Base-by-base conservation (phyloP, 2,797 vertebrate genomes). In the Capromys pilorides region DNA sequence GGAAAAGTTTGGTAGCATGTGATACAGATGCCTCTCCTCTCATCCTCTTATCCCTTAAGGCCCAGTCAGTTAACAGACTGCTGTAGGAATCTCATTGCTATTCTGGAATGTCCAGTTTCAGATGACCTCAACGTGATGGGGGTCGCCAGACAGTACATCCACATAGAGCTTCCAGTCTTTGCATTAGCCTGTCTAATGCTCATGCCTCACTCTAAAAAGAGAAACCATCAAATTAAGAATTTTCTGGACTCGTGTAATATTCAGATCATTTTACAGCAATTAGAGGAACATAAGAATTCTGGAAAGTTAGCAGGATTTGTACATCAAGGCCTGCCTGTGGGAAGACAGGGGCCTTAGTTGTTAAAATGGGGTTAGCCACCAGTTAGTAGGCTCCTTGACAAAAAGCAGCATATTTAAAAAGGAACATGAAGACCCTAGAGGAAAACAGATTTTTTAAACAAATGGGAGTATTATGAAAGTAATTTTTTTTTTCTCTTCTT, bases 61-160 rank as follows among this genome's bases (percentile, higher is more conserved):
- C 98, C 98, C 14, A 98, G 97, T 61, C 99, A 99, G 88, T 96
- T 99, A 67, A 97, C 98, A 31, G 99, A 98, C n/a, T 99, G 99
- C 92, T 98, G 98, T 22, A 98, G 98, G 97, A 99, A 99, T 39
- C 99, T 99, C 96, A 95, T 99, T 88, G 98, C 99, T 41, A 97
- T 99, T 28, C 98, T 99, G 31, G 99, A 98, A 97, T 99, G 99
- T 88, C 99, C 99, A 5, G 98, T 99, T 85, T 98, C 99, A 77
- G 98, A 98, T 95, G 99, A 99, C 95, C 97, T 99, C 93, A 99
- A 99, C 97, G 94, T 99, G 95, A 97, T 98, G 0, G 98, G 98
- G 99, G 99, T 99, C 78, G 99, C 99, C 49, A 99, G 99, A 96
- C 99, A 99, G 73, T 99, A 99, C 10, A 98, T 98, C 36, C 99